Base-by-base conservation (phyloP, 2,888 invertebrate species). In the Monopis laevigella region DNA sequence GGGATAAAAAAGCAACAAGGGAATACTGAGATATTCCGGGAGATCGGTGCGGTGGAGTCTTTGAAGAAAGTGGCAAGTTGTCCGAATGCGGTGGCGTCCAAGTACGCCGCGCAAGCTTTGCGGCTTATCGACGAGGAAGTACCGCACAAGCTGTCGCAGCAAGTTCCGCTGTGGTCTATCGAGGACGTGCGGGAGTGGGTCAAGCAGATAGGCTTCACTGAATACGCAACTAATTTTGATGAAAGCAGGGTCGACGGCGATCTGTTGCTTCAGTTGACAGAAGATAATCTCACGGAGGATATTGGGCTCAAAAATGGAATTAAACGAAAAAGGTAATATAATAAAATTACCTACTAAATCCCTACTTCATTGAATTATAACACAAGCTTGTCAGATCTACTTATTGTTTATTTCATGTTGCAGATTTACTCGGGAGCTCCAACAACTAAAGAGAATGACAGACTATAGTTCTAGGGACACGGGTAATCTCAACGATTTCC, bases 171-270 rank as follows among this genome's bases (percentile, higher is more conserved):
- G 5, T 99, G 99, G 99, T 96, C 96, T 0, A 89, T 89, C 13
- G 94, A 94, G 65, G 98, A 99, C 65, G 98, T 99, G 0, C 85
- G 91, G 52, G 96, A 98, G 73, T 99, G 98, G 98, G 95, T 99
- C 1, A 95, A 94, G 62, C 98, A 98, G 84, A 96, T 97, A 56
- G 97, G 97, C 0, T 98, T 98, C 65, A 85, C 86, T 11, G 89
- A 92, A 58, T 95, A 90, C 54, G 88, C 91, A 2, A 83, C 77
- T 2, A 90, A 90, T 63, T 98, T 99, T 64, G 86, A 88, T 32
- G 91, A 92, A 42, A 95, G 96, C 58, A 86, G 93, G 66, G 98
- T 99, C 19, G 99, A 99, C 66, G 98, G 98, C 5, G 99, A 99
- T 82, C 82, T 99, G 40, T 77, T 99, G 47, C 78, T 99, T 43